Conservation (phyloP, 2,113 vertebrate species). For the Buteo buteo region DNA sequence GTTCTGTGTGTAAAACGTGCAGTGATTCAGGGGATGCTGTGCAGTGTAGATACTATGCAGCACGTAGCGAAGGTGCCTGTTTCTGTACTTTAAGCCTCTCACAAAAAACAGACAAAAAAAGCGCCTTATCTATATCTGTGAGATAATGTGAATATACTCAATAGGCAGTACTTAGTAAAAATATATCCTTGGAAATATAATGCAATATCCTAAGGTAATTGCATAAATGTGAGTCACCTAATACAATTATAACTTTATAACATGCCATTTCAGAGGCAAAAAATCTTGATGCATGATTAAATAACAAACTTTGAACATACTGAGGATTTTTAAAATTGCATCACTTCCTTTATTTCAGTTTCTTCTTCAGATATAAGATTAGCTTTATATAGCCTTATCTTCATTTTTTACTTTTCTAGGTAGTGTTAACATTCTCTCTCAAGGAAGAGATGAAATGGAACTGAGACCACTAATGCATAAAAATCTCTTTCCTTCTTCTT, state of each 20-base stretch:
- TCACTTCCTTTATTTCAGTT: neutral
- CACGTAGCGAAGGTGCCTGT: neutral
- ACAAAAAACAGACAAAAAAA: neutral
- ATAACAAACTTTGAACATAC: neutral
- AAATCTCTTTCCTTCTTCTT: neutral
- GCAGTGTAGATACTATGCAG: neutral
- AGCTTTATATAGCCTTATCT: neutral
- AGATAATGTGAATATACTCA: constrained; percentile 22
- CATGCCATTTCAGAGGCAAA: neutral
- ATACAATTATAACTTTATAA: neutral
- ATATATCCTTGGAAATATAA: neutral
- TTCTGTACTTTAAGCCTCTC: neutral
- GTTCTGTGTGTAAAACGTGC: neutral
- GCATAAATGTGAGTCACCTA: neutral
- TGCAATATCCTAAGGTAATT: constrained; percentile 1
- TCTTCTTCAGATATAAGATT: neutral
- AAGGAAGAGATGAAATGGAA: neutral
- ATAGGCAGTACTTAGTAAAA: constrained; percentile 17
- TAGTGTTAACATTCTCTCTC: neutral
- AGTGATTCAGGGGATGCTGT: neutral
- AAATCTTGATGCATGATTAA: neutral
- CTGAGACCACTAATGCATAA: neutral
- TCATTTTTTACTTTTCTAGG: constrained; percentile 3
- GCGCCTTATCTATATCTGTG: neutral
- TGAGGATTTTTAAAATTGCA: neutral